Base-by-base conservation (phyloP, 2,113 vertebrate genomes). In the Entomyzon cyanotis region DNA sequence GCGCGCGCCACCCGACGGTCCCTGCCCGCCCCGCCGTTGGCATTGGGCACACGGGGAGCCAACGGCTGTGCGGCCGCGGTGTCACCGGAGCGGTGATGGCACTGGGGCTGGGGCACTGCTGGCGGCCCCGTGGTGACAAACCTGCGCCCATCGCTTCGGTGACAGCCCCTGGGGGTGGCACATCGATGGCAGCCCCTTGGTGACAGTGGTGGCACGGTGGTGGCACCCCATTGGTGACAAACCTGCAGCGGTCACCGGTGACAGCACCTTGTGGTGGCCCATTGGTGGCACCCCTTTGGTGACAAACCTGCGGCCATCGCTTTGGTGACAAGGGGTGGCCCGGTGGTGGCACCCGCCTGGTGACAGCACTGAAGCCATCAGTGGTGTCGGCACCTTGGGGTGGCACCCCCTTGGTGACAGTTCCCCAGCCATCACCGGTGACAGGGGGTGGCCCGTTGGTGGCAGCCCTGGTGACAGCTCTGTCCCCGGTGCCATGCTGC, bases 11-110 rank as follows among this genome's bases (percentile, higher is more conserved):
- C 24, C 46, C 44, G 5, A 2, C 37, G 2, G 41, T 10, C 15
- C 28, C 28, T 1, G 83, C 42, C 37, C n/a, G n/a, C 8, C 5
- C 41, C n/a, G 49, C 74, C 74, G 64, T 41, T 87, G 47, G 58
- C 28, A 0, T 5, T 17, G 0, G 53, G 33, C 5, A 0, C 19
- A 2, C 39, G 23, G 24, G 49, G 6, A 1, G 30, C 10, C 30
- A 64, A 80, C 85, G 0, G 75, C 31, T 44, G 20, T 0, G 58
- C 75, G 5, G 65, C 37, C n/a, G 31, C 13, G 11, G 15, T 47
- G 65, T 17, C 49, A 4, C 65, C 74, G 0, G 12, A 3, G 27
- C 6, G 64, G 28, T 3, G 33, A 9, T 15, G 75, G 37, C 37
- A 37, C 37, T 37, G 39, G 39, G 39, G 39, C 10, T 39, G 39